Evolutionary conservation across 2,888 invertebrate species (phyloP).

Genomic region (Drosophila neoperkinsi): DNA sequence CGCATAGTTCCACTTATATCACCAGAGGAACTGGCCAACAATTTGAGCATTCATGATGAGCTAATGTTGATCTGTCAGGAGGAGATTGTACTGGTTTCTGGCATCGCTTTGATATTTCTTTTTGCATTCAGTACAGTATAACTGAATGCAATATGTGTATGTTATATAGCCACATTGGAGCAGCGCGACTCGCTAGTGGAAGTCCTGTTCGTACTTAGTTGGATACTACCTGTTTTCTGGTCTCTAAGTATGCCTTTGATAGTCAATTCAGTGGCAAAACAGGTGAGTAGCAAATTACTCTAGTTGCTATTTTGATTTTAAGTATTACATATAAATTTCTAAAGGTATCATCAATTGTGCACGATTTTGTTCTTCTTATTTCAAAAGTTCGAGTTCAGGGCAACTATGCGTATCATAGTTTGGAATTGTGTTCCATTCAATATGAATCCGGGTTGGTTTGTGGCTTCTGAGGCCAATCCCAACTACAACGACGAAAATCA

Average conservation of each 20-base stretch:
- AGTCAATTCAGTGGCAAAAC: slow-evolving; percentile 28
- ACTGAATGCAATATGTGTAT: slow-evolving; percentile 28
- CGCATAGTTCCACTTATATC: not conserved
- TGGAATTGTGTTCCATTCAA: no score
- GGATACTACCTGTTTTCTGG: slow-evolving; percentile 37
- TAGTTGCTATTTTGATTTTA: not conserved
- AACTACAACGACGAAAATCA: no score
- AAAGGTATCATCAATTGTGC: not conserved
- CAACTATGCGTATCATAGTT: not conserved
- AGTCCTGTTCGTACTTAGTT: slow-evolving; percentile 15
- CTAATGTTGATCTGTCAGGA: slow-evolving; percentile 38
- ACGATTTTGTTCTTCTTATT: not conserved
- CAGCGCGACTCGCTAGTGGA: slow-evolving; percentile 4
- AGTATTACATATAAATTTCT: not conserved
- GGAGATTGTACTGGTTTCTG: slow-evolving; percentile 36
- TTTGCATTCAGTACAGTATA: no score
- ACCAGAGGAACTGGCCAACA: not conserved
- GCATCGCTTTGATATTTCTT: slow-evolving; percentile 31
- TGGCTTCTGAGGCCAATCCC: no score
- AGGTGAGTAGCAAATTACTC: slow-evolving; percentile 12
- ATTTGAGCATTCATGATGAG: slow-evolving; percentile 35
- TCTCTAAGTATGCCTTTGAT: slow-evolving; percentile 48
- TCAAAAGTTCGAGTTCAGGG: not conserved
- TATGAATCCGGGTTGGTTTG: no score
- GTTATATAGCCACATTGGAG: slow-evolving; percentile 23